Evolutionary conservation across 2,113 vertebrate genomes (phyloP), one percentile per base, ranked within the genome.

Genomic region (Oreotrochilus melanogaster): DNA sequence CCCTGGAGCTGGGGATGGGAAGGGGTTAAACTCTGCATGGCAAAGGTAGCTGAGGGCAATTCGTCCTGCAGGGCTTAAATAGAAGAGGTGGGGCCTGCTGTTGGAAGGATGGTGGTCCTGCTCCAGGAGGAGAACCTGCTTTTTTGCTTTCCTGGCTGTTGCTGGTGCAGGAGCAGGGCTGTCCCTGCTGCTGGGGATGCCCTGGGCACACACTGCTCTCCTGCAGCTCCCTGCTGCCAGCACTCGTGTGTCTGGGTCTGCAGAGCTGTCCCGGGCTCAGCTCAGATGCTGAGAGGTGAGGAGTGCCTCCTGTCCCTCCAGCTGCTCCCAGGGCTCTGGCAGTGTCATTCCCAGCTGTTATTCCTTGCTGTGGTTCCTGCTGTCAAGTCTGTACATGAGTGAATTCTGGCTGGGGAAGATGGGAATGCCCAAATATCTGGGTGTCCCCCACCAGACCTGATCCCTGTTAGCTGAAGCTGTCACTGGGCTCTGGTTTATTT

Each of bases 381-480:
- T 65, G 28, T 39, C 15, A 7, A 53, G 58, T 9, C 56, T n/a
- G 31, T 31, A 12, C 1, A 5, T 4, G 3, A 43, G 50, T 45
- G 45, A 30, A 27, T 58, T 39, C 53, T 53, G 66, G 30, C 15
- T 37, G 17, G 18, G 18, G 31, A 30, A 4, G 15, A 27, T 48
- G 18, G 47, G 50, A 57, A 35, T 15, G 64, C 25, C 53, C 35
- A 16, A 24, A 31, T 33, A 22, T 22, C 14, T 45, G 43, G 3
- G 14, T 28, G 18, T 12, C 13, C 37, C 31, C 19, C 47, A 62
- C 19, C 47, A 62, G 37, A 35, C 31, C 53, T 16, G 53, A 30
- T 50, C 72, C 45, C 37, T 43, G 10, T 21, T 42, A 25, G 45
- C 11, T 7, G 51, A 10, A 22, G 31, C 0, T 1, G 8, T 9